Evolutionary conservation across 2,797 vertebrate genomes (phyloP), one percentile per base, ranked within the genome.

Genomic region (Epinephelus malabaricus): DNA sequence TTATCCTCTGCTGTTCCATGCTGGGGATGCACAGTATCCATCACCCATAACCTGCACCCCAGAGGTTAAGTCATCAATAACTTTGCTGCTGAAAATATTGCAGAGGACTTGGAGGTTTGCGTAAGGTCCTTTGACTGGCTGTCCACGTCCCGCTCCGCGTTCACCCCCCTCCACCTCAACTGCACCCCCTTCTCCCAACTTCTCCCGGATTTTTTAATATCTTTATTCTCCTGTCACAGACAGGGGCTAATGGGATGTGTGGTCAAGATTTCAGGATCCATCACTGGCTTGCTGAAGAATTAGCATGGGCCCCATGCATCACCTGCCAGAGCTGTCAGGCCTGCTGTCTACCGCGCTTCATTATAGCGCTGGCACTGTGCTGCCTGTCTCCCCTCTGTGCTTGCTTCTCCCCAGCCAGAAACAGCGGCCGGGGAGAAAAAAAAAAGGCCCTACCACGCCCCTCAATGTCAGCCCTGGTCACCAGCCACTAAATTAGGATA

Each of bases 241-340:
- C 96, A 97, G 97, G 95, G 97, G 97, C 97, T 99, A 99, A 99
- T 98, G 96, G 97, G 97, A 98, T 95, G 95, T 97, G 96, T 97
- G 97, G 97, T 98, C 97, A 98, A 97, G 97, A 97, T 98, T 98
- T 98, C 95, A 96, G 97, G 96, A 98, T 97, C 97, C 97, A 97
- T 99, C 98, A 98, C 95, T 95, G 96, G 95, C 95, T 97, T 94
- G 92, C 94, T 95, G 92, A 96, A 95, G 96, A 97, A 98, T 98
- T 97, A 99, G 97, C 97, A 97, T 96, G 96, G 96, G 93, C 95
- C 95, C 95, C 95, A 95, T 95, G 96, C 97, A 96, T 98, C 98
- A 97, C 95, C 97, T 99, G 97, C 96, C 97, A 97, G 91, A 97
- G 94, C 98, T 99, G 98, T 98, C 98, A 98, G 94, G 92, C 91